Conservation (phyloP, 2,797 vertebrate genomes). For the Pangasius larnaudii region DNA sequence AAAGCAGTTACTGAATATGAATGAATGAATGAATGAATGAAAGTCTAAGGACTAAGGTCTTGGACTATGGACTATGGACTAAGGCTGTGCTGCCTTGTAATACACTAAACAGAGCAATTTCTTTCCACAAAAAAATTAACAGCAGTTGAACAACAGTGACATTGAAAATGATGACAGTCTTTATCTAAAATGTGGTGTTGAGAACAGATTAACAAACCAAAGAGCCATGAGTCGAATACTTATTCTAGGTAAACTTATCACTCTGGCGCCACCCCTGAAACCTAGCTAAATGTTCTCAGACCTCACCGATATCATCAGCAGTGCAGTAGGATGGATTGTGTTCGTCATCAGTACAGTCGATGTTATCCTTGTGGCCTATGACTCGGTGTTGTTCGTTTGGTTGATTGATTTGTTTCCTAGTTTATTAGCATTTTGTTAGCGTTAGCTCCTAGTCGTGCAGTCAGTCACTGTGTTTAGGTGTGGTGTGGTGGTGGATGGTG, state of each 20-base stretch:
- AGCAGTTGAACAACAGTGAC: not conserved
- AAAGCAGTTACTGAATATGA: not conserved
- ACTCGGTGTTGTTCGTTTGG: constrained; percentile 69
- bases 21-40: not conserved
- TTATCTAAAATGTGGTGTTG: constrained; percentile 59
- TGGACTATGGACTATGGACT: too few relatives aligned
- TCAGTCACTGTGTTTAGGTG: constrained; percentile 60
- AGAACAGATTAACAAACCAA: constrained; percentile 65
- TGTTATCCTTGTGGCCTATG: constrained; percentile 73
- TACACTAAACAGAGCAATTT: not conserved
- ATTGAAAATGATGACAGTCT: not conserved
- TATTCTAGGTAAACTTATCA: constrained; percentile 36
- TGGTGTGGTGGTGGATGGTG: constrained; percentile 44
- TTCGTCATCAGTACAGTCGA: constrained; percentile 75
- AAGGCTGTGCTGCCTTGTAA: not conserved
- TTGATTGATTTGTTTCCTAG: constrained; percentile 52
- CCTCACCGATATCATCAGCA: constrained; percentile 71
- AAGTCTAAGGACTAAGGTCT: not conserved
- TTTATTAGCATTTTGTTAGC: constrained; percentile 54
- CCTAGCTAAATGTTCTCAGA: constrained; percentile 52
- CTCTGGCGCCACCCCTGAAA: constrained; percentile 44
- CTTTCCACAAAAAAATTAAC: not conserved
- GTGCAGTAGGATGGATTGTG: constrained; percentile 76
- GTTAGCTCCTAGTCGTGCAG: constrained; percentile 55
- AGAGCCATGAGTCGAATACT: constrained; percentile 41